Base-by-base conservation (phyloP, 2,888 invertebrate species). In the Phasia obesa region DNA sequence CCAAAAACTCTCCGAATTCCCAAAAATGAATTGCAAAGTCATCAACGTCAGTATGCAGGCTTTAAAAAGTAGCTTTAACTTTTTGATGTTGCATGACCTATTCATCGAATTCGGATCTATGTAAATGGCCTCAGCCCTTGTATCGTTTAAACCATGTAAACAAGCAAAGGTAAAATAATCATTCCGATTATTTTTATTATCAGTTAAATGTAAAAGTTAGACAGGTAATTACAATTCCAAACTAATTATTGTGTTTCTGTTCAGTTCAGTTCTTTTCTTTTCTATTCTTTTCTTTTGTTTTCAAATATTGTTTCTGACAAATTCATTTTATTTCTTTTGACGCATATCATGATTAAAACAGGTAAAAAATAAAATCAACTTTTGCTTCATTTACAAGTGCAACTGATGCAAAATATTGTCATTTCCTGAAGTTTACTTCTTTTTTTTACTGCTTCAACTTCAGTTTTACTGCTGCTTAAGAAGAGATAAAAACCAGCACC, bases 361-460 rank as follows among this genome's bases (percentile, higher is more conserved):
- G 65, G 74, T 75, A 64, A 23, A 65, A 13, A 23, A 17, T 13
- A 17, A 51, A 53, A n/a, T 49, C 11, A 23, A 27, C 4, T 35
- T 9, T 1, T 17, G 15, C n/a, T 13, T 64, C 42, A 17, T 35
- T 47, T 35, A 57, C 47, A 57, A 75, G 4, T 75, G 65, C 57
- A 75, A 65, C 35, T 55, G 65, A 75, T 65, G 64, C 74, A 57
- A 75, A 75, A 64, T 75, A 75, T 57, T 65, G 64, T 65, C 47
- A 57, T 75, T 57, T 65, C 74, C 62, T 53, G n/a, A 51, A 73
- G 0, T 62, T 35, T 42, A 1, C 15, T 49, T 17, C 21, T 47
- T 1, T 62, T 17, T 31, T 47, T 1, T 62, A 9, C 6, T 55
- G 4, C 4, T 47, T 27, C n/a, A 59, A 75, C 35, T 75, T 49